phyloP scores from a whole-genome alignment of 2,888 invertebrate genomes.

The Tuberolachnus salignus region DNA sequence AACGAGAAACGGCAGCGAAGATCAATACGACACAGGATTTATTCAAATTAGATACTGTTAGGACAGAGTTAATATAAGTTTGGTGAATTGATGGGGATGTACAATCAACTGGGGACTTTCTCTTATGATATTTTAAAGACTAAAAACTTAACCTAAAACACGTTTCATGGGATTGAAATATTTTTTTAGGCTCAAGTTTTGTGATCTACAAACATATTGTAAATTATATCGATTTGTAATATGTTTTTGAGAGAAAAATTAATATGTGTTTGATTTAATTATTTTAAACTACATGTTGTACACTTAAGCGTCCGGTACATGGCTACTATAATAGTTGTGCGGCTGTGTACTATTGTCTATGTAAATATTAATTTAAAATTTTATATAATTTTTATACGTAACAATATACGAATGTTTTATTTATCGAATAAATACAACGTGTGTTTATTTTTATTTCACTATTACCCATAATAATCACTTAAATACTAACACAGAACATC shows the following conservation, averaged over 20 bases:
- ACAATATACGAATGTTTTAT: conserved; percentile 50
- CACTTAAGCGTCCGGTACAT: conserved; percentile 4
- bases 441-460: conserved; percentile 39
- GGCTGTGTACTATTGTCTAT: conserved; percentile 18
- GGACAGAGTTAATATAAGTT: conserved; percentile 23
- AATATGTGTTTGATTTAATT: conserved; percentile 33
- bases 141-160: conserved; percentile 52
- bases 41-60: conserved; percentile 35
- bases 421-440: conserved; percentile 51
- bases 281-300: conserved; percentile 41
- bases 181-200: conserved; percentile 46
- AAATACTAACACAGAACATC: conserved; percentile 4
- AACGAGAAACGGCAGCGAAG: conserved; percentile 35
- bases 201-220: conserved; percentile 51
- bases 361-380: conserved; percentile 52
- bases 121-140: conserved; percentile 50
- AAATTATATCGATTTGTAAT: conserved; percentile 49
- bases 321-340: conserved; percentile 11
- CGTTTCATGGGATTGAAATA: conserved; percentile 10
- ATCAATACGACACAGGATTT: conserved; percentile 41
- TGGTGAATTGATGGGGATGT: conserved; percentile 52
- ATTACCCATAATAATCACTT: conserved; percentile 38
- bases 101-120: conserved; percentile 49
- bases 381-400: conserved; percentile 37
- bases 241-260: conserved; percentile 52